phyloP scores from a whole-genome alignment of 1,140 invertebrate species.

The Penaeus japonicus region DNA sequence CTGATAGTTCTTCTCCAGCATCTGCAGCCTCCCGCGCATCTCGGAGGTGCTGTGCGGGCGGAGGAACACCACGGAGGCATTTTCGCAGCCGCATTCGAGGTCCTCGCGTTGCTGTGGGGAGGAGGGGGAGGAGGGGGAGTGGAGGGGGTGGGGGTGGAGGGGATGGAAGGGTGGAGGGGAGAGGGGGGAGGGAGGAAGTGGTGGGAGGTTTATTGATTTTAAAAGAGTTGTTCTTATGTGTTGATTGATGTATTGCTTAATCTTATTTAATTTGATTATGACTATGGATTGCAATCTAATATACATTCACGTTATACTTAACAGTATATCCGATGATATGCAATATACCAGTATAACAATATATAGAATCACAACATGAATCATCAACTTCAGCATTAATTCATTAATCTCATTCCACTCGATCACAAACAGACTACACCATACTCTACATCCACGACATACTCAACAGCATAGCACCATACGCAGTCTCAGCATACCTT shows the following conservation, averaged over 20 bases:
- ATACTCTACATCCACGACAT: no score
- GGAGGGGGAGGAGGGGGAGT: background rate
- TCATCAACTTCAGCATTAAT: no score
- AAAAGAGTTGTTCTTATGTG: no score
- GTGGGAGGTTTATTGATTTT: no score
- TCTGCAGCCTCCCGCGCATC: conserved; percentile 70
- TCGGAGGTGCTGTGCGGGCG: conserved; percentile 71
- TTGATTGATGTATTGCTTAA: no score
- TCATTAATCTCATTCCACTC: no score
- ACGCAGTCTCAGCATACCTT: conserved; percentile 63
- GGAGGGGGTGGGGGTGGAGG: background rate
- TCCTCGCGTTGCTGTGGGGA: conserved; percentile 34
- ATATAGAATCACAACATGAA: no score
- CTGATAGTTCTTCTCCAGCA: conserved; percentile 73
- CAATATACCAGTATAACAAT: no score
- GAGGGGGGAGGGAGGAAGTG: background rate
- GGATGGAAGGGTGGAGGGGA: background rate
- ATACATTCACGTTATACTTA: no score
- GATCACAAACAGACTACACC: no score
- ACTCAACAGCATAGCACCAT: background rate
- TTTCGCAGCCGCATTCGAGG: conserved; percentile 67
- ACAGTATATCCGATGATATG: no score
- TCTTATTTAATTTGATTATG: no score
- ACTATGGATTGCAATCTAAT: background rate
- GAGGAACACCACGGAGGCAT: conserved; percentile 74